Base-by-base conservation (phyloP, 2,797 vertebrate species). In the Poeciliopsis paucimaculata region DNA sequence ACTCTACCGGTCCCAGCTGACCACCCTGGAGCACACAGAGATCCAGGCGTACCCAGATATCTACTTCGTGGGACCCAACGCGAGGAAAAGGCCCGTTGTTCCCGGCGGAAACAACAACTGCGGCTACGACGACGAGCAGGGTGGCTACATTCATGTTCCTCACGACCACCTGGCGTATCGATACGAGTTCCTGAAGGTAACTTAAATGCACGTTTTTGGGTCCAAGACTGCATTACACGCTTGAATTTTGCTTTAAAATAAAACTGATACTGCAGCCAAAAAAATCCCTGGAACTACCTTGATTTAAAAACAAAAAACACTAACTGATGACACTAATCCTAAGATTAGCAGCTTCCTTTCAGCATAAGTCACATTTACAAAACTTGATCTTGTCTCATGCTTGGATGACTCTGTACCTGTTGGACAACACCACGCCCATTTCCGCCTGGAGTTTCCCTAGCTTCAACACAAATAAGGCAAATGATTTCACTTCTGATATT, bases 161-260 rank as follows among this genome's bases (percentile, higher is more conserved):
- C 98, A 99, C 0, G 98, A 99, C 91, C 98, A 99, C 79, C 94
- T 99, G 28, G 98, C 97, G 23, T 99, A 98, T 86, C 95, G 98
- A 62, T 99, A 99, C 0, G 98, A 99, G 94, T 97, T 99, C 79
- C 96, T 99, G 77, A 99, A 99, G 94, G 95, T 95, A 57, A 81
- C 80, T 62, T n/a, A 5, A 7, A 1, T 2, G 3, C 4, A 0
- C 5, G 1, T 45, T 46, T 45, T 10, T 72, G 68, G n/a, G n/a
- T 28, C 41, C 41, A 46, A 18, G 43, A 26, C 34, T 1, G 31
- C 34, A 20, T 16, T 60, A 8, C 1, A 2, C 13, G 18, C 31
- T 16, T 18, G 13, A 34, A 16, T 34, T 62, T 16, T 34, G n/a
- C 31, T 62, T 31, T 53, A 23, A 28, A 31, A 34, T 34, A 8